Percentiles rank a stretch among this genome's conserved stretches.
Conservation (phyloP, 2,888 invertebrate species). For the Cephus runcator region DNA sequence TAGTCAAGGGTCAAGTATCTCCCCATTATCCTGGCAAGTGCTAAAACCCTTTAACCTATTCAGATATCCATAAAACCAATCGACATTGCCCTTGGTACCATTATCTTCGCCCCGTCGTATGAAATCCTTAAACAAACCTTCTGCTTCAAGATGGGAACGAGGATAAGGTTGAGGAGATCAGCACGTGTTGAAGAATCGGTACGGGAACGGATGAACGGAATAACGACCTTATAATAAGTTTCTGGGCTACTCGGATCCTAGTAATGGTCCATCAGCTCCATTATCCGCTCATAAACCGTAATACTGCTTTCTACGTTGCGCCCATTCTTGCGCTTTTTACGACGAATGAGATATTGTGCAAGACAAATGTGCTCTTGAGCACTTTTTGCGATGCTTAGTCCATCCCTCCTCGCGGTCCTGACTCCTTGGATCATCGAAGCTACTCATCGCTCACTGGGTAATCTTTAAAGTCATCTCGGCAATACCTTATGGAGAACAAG, state of each 20-base stretch:
- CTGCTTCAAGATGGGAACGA: not conserved
- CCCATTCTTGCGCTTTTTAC: slow-evolving; percentile 41
- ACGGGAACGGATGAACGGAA: not conserved
- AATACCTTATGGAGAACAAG: too few species aligned
- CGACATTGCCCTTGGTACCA: not conserved
- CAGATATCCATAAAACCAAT: not conserved
- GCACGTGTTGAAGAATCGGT: not conserved
- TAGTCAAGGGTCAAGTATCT: not conserved
- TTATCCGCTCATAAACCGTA: slow-evolving; percentile 52
- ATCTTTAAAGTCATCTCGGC: too few species aligned
- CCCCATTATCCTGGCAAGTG: not conserved
- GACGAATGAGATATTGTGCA: slow-evolving; percentile 47
- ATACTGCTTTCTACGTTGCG: slow-evolving; percentile 37
- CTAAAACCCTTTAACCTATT: not conserved
- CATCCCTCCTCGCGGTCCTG: too few species aligned
- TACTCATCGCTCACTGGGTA: too few species aligned
- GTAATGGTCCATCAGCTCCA: slow-evolving; percentile 54
- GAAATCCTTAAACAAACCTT: not conserved
- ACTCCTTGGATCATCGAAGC: too few species aligned
- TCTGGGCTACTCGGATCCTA: slow-evolving; percentile 46
- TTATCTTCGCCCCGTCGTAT: not conserved
- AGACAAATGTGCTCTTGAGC: slow-evolving; percentile 7
- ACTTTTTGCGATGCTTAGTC: slow-evolving; percentile 15
- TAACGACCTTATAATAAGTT: slow-evolving; percentile 59
- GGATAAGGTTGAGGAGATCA: not conserved